Base-by-base conservation (phyloP, 1,140 invertebrate genomes). In the Drosophila athabasca region DNA sequence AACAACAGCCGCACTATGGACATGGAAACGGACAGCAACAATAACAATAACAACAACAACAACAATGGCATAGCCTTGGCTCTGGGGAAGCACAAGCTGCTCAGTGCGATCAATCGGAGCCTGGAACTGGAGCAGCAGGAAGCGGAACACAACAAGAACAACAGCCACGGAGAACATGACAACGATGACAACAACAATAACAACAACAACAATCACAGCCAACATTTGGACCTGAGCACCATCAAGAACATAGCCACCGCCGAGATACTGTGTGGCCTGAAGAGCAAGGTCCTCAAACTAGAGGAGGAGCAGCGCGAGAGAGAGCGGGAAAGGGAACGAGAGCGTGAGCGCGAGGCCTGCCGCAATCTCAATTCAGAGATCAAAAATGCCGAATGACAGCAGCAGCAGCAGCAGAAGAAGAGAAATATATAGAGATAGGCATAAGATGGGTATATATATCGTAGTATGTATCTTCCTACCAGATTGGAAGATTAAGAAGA, bases 181-280 rank as follows among this genome's bases (percentile, higher is more conserved):
- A 62, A 68, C 44, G 59, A 77, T 55, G 70, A 74, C 68, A 79
- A 71, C 54, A 62, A 79, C 68, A 79, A 71, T 52, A 62, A 79
- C 39, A 88, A 82, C 67, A 19, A 71, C 54, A 89, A 90, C 52
- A 90, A 87, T 44, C 83, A 87, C 51, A 81, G 79, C 69, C 74
- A 62, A 5, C 84, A 90, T 44, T 44, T 91, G 45, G 90, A 91
- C 59, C 48, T 91, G 76, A 91, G 90, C 57, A 88, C 90, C 13
- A 90, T 91, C 22, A 91, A 91, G 67, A 91, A 88, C 54, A 91
- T 91, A 51, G 90, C 90, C 50, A 91, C 90, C 6, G 90, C 90
- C 3, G 90, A 91, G 62, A 91, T 91, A 13, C 49, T 91, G 13
- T 91, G 90, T 39, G 90, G 90, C 2, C 73, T 91, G 0, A 91